Conservation (phyloP, 2,113 vertebrate genomes). For the Pygoscelis antarcticus region DNA sequence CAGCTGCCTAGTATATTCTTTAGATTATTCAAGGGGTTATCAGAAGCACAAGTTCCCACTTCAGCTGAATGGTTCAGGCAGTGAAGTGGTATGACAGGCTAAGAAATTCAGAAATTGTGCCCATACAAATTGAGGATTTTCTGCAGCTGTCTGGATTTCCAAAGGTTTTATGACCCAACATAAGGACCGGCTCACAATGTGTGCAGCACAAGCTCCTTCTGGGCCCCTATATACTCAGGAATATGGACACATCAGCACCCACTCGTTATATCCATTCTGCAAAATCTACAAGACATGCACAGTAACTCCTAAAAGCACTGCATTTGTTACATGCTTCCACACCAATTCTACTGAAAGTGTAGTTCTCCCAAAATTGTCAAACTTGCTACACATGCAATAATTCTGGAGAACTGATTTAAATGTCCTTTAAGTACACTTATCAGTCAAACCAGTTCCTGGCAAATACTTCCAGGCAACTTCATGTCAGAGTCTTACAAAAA, state of each 20-base stretch:
- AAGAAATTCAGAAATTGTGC: background rate
- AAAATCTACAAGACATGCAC: background rate
- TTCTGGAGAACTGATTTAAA: background rate
- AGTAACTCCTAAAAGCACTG: background rate
- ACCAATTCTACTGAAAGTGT: background rate
- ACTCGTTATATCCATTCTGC: background rate
- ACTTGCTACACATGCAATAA: background rate
- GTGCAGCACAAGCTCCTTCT: background rate
- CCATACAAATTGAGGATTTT: background rate
- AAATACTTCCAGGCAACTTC: background rate
- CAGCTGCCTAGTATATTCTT: background rate
- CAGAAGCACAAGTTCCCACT: background rate
- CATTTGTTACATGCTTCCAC: background rate
- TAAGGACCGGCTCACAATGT: rapidly evolving
- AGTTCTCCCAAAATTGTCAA: background rate
- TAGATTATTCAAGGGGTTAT: background rate
- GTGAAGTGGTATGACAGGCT: background rate
- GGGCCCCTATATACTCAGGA: background rate
- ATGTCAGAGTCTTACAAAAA: background rate
- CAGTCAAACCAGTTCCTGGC: background rate
- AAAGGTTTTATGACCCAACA: rapidly evolving
- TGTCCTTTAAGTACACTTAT: background rate
- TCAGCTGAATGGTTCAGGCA: background rate
- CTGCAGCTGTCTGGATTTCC: background rate
- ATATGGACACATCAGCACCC: background rate